Conservation (phyloP, 1,140 invertebrate genomes). For the Drosophila ohnishii region DNA sequence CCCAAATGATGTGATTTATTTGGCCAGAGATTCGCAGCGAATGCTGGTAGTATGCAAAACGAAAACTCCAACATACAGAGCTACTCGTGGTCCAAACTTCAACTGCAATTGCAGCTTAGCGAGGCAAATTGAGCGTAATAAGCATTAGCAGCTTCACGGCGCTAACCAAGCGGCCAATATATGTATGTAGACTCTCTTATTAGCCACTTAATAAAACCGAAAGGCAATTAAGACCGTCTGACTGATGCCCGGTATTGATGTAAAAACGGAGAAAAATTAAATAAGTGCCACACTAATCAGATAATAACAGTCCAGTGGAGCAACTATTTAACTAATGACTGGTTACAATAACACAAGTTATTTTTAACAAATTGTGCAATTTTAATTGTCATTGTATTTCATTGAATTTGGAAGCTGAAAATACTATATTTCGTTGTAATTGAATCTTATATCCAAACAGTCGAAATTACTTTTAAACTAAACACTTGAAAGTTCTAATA, state of each 20-base stretch:
- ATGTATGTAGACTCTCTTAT: conserved; percentile 32
- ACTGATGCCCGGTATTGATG: conserved; percentile 30
- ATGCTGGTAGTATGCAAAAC: conserved; percentile 29
- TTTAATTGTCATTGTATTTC: neutral
- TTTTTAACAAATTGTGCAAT: conserved; percentile 1
- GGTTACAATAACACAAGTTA: neutral
- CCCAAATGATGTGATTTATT: conserved; percentile 29
- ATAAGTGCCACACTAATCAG: conserved; percentile 46
- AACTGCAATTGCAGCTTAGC: conserved; percentile 28
- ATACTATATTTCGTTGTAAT: neutral
- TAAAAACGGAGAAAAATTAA: conserved; percentile 26
- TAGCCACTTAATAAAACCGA: conserved; percentile 59
- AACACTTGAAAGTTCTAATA: neutral
- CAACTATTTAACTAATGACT: conserved; percentile 15
- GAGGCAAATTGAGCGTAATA: conserved; percentile 55
- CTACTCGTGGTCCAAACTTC: conserved; percentile 21
- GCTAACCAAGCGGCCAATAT: conserved; percentile 9
- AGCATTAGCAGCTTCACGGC: conserved; percentile 47
- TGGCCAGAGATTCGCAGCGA: conserved; percentile 4
- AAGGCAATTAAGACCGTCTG: conserved; percentile 34
- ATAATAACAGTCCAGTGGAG: conserved; percentile 27
- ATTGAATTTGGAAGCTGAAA: neutral
- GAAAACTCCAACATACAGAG: conserved; percentile 32
- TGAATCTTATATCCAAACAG: neutral
- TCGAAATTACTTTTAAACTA: neutral